Evolutionary conservation across 1,140 invertebrate genomes (phyloP), one percentile per base, ranked within the genome.

Genomic region (Drosophila novamexicana): DNA sequence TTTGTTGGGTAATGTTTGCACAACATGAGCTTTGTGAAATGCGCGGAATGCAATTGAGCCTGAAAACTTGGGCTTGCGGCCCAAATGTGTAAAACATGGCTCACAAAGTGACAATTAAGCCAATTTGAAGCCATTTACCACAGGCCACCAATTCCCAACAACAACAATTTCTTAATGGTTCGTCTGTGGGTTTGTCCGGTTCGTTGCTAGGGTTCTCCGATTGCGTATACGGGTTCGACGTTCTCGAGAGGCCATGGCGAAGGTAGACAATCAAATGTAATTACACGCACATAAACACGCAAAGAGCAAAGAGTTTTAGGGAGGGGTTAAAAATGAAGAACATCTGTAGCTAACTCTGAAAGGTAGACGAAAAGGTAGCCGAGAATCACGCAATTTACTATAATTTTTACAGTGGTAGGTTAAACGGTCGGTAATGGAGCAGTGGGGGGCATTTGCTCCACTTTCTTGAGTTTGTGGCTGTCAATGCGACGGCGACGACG

Each of bases 211-310:
- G 22, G 22, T 29, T 29, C 39, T 10, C 39, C 39, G 39, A 42
- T 42, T 42, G 22, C 40, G 12, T 42, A 6, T 12, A n/a, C 40
- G 40, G 49, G 45, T 75, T 81, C 84, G 81, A 75, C 78, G 79
- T 79, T 64, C 45, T 75, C 50, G 65, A 47, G 68, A 61, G 73
- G 50, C 42, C 47, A 52, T 6, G 37, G n/a, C 63, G 44, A 78
- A 78, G 70, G 82, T 79, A 86, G 82, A 86, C 82, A 86, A 86
- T 88, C 83, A 88, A 89, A 88, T 70, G 83, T 88, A 88, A 88
- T 88, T 88, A 88, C 83, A 88, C 83, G 83, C 84, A 89, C 84
- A 88, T 88, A 89, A 88, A 88, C 82, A 86, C 82, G 82, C 83
- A 79, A 78, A 72, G 53, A 77, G 78, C 40, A 52, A 29, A 75